Evolutionary conservation across 2,888 invertebrate species (phyloP), one percentile per base, ranked within the genome.

Genomic region (Acanthosepion pharaonis): DNA sequence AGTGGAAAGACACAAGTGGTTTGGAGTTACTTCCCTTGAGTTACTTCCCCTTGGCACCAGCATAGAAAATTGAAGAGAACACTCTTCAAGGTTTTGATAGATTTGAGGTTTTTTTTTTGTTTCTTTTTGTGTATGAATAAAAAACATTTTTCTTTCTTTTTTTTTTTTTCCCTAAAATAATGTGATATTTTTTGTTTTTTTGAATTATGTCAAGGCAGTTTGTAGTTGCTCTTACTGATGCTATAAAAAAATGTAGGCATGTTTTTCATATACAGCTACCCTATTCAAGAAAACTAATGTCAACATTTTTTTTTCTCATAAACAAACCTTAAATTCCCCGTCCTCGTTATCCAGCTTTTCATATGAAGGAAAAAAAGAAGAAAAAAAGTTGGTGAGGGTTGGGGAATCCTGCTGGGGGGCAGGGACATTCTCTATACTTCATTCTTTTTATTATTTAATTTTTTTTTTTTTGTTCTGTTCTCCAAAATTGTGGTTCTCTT

Each of bases 31-130:
- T 78, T n/a, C 78, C 78, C 78, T 78, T 78, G 78, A 78, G 78
- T 78, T 78, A n/a, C 78, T 78, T 78, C 78, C 78, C 78, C 78
- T 78, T 78, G 78, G 78, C 78, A 78, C 78, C 78, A 78, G 78
- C n/a, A 78, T 78, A n/a, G 78, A 78, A 78, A 15, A n/a, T 78
- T 78, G 28, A 28, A 23, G 9, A n/a, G n/a, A 15, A 78, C 33
- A n/a, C 11, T 78, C 11, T 15, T 78, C n/a, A 15, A 78, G 9
- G n/a, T 78, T 78, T 78, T n/a, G n/a, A n/a, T 78, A 33, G n/a
- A n/a, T 78, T 28, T 33, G 33, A 33, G 33, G 33, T 33, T 33
- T 33, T 33, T 33, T 78, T 64, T 64, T 64, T 64, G 5, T 78
- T 78, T 78, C n/a, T 78, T 28, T 59, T 20, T 59, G 59, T 59